These are phyloP conservation scores for Amblyteles armatorius DNA, from an alignment of 2,888 invertebrate genomes.

Conservation along the genomic window DNA sequence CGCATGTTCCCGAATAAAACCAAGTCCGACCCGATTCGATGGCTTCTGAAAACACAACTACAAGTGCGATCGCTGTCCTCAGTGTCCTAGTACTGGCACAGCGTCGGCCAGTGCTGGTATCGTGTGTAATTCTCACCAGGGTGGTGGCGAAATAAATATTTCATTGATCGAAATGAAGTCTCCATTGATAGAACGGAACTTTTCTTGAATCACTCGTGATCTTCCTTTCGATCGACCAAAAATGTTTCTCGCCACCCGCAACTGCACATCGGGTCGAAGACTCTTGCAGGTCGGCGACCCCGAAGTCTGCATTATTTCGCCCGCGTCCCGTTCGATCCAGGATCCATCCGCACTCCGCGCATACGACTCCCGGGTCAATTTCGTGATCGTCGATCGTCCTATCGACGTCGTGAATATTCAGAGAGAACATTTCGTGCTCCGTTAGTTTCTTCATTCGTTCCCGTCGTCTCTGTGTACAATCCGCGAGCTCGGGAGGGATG, in stretches of 20 bases:
- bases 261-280: background rate
- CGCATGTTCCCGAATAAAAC: too few species aligned
- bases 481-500: constrained; percentile 7
- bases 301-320: constrained; percentile 32
- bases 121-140: background rate
- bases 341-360: constrained; percentile 61
- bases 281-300: background rate
- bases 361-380: constrained; percentile 68
- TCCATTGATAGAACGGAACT: too few species aligned
- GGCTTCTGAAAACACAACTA: too few species aligned
- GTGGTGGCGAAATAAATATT: too few species aligned
- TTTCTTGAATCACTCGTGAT: too few species aligned
- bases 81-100: too few species aligned
- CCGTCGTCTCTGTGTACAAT: background rate
- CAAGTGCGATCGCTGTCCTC: too few species aligned
- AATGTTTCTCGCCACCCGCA: too few species aligned
- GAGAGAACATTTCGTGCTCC: constrained; percentile 36
- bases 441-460: constrained; percentile 39
- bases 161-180: too few species aligned
- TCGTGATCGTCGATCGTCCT: constrained; percentile 72
- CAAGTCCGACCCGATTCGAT: too few species aligned
- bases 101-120: too few species aligned
- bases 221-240: too few species aligned
- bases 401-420: constrained; percentile 48
- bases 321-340: constrained; percentile 14